Evolutionary conservation across 2,888 invertebrate genomes (phyloP), one percentile per base, ranked within the genome.

Genomic region (Polydrusus cervinus): DNA sequence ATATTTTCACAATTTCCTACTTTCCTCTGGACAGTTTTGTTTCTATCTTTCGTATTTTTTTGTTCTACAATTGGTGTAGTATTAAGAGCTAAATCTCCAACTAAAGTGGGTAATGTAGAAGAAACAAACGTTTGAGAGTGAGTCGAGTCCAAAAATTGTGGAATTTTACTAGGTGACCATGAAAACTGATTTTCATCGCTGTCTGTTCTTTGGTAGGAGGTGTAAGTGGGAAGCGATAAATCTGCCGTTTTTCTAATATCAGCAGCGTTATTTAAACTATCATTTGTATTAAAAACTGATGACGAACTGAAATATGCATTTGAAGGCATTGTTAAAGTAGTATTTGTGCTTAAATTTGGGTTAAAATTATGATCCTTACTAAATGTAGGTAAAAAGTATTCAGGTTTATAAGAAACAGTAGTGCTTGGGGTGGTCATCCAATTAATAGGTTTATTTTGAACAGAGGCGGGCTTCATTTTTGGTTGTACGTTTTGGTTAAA

Each of bases 341-440:
- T 53, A n/a, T 34, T 53, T n/a, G 62, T 18, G 11, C 49, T 53
- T 16, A 70, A 62, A 51, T 62, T 70, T 30, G 71, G 5, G n/a
- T 62, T 77, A 72, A 82, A 83, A 66, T 85, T 83, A n/a, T 66
- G 73, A 6, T 82, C 82, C 74, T 88, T 89, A 6, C 87, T 85
- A 70, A 89, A 88, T 8, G 88, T 86, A 7, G 89, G 88, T 16
- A 89, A 79, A 77, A 88, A 86, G 66, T 89, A 87, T 65, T 89
- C 89, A 84, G 61, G 86, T 75, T 79, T 84, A 81, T 43, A 74
- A 8, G 73, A 79, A 14, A 68, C 81, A 86, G 55, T 87, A 53
- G 71, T 88, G 78, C 89, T 90, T 0, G 90, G 90, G 0, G 90
- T 88, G 80, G 91, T 90, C 91, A 91, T 91, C 91, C 91, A 91